Evolutionary conservation across 2,888 invertebrate species (phyloP).

Genomic region (Caenorhabditis macrosperma): DNA sequence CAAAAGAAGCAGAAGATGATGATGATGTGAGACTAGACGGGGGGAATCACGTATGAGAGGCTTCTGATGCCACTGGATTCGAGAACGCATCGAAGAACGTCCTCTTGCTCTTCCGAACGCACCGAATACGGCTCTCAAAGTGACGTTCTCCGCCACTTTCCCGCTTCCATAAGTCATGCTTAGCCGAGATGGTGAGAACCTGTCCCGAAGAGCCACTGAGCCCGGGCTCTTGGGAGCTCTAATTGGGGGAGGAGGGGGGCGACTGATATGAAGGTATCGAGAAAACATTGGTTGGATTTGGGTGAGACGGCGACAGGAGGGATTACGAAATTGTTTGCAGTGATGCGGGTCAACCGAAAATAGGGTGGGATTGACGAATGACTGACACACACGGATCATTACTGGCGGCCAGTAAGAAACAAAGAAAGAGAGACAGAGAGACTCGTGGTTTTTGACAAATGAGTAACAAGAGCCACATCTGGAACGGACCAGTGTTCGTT

Average conservation of each 20-base stretch:
- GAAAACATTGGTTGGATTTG: neutral
- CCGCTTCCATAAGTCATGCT: constrained; percentile 20
- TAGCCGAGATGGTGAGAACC: constrained; percentile 29
- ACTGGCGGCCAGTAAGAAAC: too few species aligned
- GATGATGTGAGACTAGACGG: neutral
- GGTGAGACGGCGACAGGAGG: neutral
- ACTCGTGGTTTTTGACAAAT: constrained; percentile 1
- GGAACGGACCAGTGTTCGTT: constrained; percentile 2
- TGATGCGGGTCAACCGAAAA: constrained; percentile 15
- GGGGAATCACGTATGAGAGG: constrained; percentile 27
- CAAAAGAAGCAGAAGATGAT: neutral
- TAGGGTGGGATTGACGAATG: constrained; percentile 47
- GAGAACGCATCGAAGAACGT: too few species aligned
- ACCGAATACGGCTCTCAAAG: neutral
- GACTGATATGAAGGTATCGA: neutral
- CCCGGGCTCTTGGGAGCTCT: neutral
- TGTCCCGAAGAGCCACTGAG: too few species aligned
- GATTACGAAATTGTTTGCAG: constrained; percentile 28
- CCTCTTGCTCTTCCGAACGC: too few species aligned
- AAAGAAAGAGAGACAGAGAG: constrained; percentile 11
- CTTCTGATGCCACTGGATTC: constrained; percentile 29
- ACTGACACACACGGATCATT: constrained; percentile 28
- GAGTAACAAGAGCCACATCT: neutral
- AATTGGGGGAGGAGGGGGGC: neutral
- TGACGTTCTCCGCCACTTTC: neutral